phyloP scores from a whole-genome alignment of 1,140 invertebrate genomes.

The Metopolophium dirhodum region DNA sequence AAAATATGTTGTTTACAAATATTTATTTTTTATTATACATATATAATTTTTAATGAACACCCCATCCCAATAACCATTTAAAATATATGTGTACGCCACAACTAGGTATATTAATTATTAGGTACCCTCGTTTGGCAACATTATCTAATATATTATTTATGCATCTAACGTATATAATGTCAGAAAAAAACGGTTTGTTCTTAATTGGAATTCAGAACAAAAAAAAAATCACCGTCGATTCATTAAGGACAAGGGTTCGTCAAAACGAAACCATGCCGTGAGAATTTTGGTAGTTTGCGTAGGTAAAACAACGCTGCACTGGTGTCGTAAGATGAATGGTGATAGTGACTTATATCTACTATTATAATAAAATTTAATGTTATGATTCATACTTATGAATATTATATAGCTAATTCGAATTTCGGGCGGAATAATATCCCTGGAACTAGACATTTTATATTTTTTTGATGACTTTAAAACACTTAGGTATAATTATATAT shows the following conservation, averaged over 20 bases:
- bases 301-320: neutral
- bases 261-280: slow-evolving; percentile 22
- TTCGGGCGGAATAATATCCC: neutral
- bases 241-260: neutral
- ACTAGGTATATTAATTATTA: neutral
- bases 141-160: neutral
- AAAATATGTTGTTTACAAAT: too few species aligned
- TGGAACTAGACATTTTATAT: neutral
- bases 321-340: neutral
- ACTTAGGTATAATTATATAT: neutral
- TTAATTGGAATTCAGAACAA: neutral
- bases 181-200: neutral
- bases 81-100: neutral
- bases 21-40: too few species aligned
- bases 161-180: neutral
- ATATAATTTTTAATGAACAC: neutral
- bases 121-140: neutral
- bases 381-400: too few species aligned
- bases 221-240: neutral
- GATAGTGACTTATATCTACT: neutral
- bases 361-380: too few species aligned
- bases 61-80: neutral
- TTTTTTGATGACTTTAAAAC: neutral
- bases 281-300: neutral
- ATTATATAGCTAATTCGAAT: neutral